Percentiles rank a stretch among this genome's conserved stretches.
Evolutionary conservation across 1,140 invertebrate species (phyloP).

Genomic region (Aphis craccivora): DNA sequence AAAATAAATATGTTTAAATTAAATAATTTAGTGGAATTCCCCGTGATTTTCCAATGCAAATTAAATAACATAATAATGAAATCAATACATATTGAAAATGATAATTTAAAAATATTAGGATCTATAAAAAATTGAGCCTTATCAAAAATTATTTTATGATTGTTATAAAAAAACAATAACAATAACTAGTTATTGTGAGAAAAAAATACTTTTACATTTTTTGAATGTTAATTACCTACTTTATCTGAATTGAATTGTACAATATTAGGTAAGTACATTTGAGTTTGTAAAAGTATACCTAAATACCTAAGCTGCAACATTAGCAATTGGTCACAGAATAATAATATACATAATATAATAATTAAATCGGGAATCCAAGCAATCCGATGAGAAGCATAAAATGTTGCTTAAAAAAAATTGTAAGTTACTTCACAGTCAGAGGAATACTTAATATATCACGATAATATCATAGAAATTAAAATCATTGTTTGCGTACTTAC

Average conservation of each 20-base stretch:
- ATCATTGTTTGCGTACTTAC: background rate
- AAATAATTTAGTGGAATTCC: background rate
- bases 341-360: background rate
- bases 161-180: background rate
- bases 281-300: background rate
- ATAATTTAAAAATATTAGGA: background rate
- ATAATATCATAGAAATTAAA: background rate
- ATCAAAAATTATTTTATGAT: background rate
- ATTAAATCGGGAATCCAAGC: background rate
- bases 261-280: background rate
- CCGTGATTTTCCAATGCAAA: background rate
- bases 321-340: background rate
- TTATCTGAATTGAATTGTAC: background rate
- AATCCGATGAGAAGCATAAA: background rate
- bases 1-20: conserved; percentile 8
- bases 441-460: background rate
- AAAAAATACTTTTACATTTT: background rate
- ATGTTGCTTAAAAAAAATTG: background rate
- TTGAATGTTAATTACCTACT: background rate
- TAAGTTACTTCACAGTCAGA: background rate
- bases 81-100: background rate
- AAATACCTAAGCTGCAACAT: background rate
- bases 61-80: background rate
- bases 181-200: too few species aligned
- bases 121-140: background rate